phyloP scores from a whole-genome alignment of 2,888 invertebrate species.

The Spilarctia lutea region DNA sequence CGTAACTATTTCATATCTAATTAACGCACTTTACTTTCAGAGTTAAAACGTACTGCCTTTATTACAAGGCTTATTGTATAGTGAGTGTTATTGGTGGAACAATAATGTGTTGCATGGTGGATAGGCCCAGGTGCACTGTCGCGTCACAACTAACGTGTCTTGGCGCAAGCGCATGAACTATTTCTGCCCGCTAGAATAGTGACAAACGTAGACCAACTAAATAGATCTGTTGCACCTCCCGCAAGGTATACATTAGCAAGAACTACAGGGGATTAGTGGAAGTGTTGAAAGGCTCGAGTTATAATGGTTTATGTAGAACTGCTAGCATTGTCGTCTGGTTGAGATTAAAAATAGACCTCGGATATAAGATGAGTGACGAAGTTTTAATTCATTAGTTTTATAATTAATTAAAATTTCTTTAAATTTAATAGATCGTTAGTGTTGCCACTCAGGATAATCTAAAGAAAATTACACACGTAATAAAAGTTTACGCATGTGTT shows the following conservation, averaged over 20 bases:
- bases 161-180: constrained; percentile 70
- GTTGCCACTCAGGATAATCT: no score
- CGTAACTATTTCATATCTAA: no score
- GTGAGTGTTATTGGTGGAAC: neutral
- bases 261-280: constrained; percentile 1
- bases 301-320: constrained; percentile 26
- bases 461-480: no score
- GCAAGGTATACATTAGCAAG: neutral
- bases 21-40: no score
- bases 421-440: neutral
- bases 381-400: constrained; percentile 52
- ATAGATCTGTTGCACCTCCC: constrained; percentile 28
- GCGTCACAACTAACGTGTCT: constrained; percentile 65
- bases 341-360: constrained; percentile 45
- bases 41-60: no score
- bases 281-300: constrained; percentile 15
- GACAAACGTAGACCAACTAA: constrained; percentile 63
- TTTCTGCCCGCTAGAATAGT: constrained; percentile 75
- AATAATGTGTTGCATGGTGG: constrained; percentile 39
- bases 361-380: constrained; percentile 38
- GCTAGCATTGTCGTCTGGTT: constrained; percentile 33
- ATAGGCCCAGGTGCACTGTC: constrained; percentile 48
- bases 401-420: no score
- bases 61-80: no score
- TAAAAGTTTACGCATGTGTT: neutral